phyloP scores from a whole-genome alignment of 2,113 vertebrate species.

The Muscicapa adusta region DNA sequence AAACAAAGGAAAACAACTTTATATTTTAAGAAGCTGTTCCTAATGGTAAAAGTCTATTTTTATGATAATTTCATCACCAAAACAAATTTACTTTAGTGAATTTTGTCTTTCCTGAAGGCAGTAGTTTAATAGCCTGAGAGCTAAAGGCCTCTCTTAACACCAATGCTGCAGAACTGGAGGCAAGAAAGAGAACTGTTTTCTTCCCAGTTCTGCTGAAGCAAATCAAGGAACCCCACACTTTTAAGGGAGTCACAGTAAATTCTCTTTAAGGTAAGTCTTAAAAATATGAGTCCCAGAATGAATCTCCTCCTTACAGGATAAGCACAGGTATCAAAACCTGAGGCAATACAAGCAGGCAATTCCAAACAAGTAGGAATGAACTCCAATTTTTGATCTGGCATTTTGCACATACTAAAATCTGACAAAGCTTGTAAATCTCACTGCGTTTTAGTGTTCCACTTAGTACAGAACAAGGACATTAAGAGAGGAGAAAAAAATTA shows the following conservation, averaged over 20 bases:
- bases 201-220: neutral
- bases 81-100: neutral
- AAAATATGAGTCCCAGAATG: fast-evolving
- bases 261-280: neutral
- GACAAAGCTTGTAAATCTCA: neutral
- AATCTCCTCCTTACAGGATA: neutral
- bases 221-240: neutral
- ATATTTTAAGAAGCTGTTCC: neutral
- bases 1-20: neutral
- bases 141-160: neutral
- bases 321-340: neutral
- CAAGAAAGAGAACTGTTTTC: neutral
- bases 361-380: neutral
- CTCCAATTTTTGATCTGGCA: neutral
- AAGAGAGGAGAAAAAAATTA: neutral
- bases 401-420: neutral
- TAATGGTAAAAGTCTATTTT: neutral
- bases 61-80: neutral
- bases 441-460: neutral
- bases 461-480: neutral
- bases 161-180: neutral
- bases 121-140: neutral
- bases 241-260: neutral
- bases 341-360: neutral
- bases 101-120: neutral